These are phyloP conservation scores for Eurystomus gularis DNA, from an alignment of 2,113 vertebrate genomes.

Conservation along the genomic window DNA sequence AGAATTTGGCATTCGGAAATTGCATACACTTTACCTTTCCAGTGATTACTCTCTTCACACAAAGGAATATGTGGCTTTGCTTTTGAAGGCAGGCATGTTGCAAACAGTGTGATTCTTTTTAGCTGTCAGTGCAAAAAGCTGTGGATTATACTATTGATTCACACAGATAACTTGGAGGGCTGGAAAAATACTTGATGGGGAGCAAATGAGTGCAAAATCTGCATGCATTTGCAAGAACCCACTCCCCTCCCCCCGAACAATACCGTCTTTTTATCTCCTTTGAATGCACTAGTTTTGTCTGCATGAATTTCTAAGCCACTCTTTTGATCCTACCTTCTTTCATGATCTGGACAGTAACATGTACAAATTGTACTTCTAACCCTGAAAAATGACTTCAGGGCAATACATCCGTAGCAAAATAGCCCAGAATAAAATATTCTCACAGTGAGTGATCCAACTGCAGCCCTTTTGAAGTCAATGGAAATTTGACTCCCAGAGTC, in stretches of 20 bases:
- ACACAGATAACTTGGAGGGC: not conserved
- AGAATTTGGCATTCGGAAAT: slow-evolving; percentile 55
- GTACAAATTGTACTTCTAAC: not conserved
- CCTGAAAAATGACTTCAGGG: not conserved
- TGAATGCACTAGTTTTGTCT: not conserved
- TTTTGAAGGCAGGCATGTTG: not conserved
- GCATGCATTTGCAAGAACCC: not conserved
- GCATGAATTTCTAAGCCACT: not conserved
- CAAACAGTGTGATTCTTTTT: not conserved
- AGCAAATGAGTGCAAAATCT: not conserved
- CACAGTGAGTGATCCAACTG: not conserved
- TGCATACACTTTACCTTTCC: slow-evolving; percentile 40
- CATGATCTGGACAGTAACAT: not conserved
- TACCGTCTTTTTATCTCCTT: not conserved
- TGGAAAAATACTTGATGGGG: not conserved
- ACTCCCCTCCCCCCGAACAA: too few relatives aligned
- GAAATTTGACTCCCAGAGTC: not conserved
- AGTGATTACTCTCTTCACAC: slow-evolving; percentile 10
- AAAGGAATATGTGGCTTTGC: slow-evolving; percentile 16
- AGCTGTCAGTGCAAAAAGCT: not conserved
- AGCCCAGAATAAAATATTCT: not conserved
- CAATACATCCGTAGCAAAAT: not conserved
- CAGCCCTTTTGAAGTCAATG: not conserved
- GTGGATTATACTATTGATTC: not conserved
- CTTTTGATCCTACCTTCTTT: not conserved